Conservation (phyloP, 2,113 vertebrate genomes). For the Tangachromis dhanisi region DNA sequence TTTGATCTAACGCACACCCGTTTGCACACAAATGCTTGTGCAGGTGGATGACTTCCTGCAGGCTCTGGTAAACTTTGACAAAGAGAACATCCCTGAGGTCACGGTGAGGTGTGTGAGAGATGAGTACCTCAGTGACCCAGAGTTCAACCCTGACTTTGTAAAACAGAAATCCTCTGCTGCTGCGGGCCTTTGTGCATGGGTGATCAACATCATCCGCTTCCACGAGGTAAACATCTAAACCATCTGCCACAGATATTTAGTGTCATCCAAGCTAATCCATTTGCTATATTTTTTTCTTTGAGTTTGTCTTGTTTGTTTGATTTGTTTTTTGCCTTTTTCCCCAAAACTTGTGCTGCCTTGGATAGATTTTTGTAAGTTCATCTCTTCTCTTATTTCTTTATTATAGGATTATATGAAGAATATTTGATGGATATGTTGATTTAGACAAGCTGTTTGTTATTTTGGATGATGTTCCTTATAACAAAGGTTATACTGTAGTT, state of each 20-base stretch:
- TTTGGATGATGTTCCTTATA: background rate
- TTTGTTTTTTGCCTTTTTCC: background rate
- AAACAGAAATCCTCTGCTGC: constrained; percentile 72
- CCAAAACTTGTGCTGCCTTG: constrained; percentile 64
- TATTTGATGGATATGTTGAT: background rate
- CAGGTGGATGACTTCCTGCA: constrained; percentile 73
- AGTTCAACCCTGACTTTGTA: constrained; percentile 78
- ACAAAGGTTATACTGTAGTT: background rate
- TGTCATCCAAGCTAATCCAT: background rate
- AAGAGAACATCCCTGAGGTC: constrained; percentile 68
- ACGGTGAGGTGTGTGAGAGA: constrained; percentile 69
- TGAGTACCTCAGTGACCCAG: constrained; percentile 69
- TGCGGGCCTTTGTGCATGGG: constrained; percentile 69
- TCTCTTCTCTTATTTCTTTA: background rate
- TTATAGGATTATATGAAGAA: background rate
- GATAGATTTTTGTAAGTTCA: constrained; percentile 82
- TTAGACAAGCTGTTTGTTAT: background rate
- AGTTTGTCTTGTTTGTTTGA: constrained; percentile 36
- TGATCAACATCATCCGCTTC: constrained; percentile 74
- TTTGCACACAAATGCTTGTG: background rate
- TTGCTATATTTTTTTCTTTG: background rate
- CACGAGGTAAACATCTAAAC: constrained; percentile 53
- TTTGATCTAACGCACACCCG: rapidly evolving
- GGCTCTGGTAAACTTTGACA: constrained; percentile 75
- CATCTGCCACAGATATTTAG: background rate